These are phyloP conservation scores for Ellobius talpinus DNA, from an alignment of 2,113 vertebrate genomes.

Conservation along the genomic window DNA sequence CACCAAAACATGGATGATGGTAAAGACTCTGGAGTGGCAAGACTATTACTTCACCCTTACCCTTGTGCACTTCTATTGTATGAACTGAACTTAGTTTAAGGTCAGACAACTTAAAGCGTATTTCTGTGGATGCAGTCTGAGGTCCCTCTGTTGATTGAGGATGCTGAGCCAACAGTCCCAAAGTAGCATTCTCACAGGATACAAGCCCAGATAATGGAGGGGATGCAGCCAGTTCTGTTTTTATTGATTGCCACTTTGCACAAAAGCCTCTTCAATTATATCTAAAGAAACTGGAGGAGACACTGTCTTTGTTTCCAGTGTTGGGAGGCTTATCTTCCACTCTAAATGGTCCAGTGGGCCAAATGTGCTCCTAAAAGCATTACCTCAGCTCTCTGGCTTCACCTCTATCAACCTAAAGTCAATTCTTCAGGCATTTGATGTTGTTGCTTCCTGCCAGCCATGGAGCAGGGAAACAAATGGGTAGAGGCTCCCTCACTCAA, in stretches of 20 bases:
- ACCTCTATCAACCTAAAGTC: background rate
- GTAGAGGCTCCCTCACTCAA: background rate
- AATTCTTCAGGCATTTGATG: conserved; percentile 26
- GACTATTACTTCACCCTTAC: background rate
- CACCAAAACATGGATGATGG: background rate
- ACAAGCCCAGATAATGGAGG: background rate
- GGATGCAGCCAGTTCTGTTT: background rate
- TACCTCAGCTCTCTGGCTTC: conserved; percentile 9
- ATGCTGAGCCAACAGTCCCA: background rate
- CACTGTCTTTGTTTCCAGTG: background rate
- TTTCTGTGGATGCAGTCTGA: background rate
- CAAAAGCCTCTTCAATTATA: conserved; percentile 64
- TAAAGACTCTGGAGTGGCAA: background rate
- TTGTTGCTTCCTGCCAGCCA: background rate
- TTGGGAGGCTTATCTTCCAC: conserved; percentile 3
- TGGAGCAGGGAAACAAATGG: background rate
- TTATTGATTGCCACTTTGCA: conserved; percentile 55
- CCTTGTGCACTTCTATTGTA: background rate
- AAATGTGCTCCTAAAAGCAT: conserved; percentile 49
- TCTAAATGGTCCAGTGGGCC: background rate
- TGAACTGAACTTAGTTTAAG: background rate
- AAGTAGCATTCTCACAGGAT: background rate
- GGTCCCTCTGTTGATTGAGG: background rate
- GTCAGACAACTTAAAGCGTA: background rate
- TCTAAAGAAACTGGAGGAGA: background rate